Evolutionary conservation across 2,797 vertebrate species (phyloP).

Genomic region (Galago senegalensis): DNA sequence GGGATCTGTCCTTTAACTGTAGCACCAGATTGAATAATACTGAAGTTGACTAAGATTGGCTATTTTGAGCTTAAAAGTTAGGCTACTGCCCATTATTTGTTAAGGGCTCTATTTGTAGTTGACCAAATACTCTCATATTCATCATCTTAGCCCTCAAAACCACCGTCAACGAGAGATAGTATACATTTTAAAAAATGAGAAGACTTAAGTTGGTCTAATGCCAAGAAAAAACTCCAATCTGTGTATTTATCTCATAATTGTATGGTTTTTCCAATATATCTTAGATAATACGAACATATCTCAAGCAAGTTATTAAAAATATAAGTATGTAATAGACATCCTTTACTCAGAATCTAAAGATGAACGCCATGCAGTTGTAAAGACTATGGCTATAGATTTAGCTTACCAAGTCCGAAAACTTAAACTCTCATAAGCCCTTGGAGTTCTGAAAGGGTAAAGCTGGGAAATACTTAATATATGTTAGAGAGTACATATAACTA

Average conservation of each 20-base stretch:
- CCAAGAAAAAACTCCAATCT: slow-evolving; percentile 8
- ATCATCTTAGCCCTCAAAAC: neutral
- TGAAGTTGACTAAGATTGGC: neutral
- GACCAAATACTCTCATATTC: neutral
- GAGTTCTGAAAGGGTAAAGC: neutral
- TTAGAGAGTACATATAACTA: neutral
- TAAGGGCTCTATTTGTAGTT: neutral
- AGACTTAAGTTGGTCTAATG: slow-evolving; percentile 8
- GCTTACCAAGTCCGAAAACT: slow-evolving; percentile 11
- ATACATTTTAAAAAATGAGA: neutral
- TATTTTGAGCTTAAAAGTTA: slow-evolving; percentile 25
- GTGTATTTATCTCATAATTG: neutral
- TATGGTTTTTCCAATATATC: neutral
- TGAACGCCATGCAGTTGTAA: neutral
- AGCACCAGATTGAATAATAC: neutral
- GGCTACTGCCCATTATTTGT: neutral
- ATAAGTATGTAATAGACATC: neutral
- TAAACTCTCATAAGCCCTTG: slow-evolving; percentile 27
- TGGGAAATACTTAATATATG: neutral
- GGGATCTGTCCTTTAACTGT: neutral
- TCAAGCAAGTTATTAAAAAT: slow-evolving; percentile 34
- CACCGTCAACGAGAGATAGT: neutral
- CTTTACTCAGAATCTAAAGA: slow-evolving; percentile 23
- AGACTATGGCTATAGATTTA: neutral
- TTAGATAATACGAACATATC: neutral